Evolutionary conservation across 2,888 invertebrate genomes (phyloP).

Genomic region (Monopis laevigella): DNA sequence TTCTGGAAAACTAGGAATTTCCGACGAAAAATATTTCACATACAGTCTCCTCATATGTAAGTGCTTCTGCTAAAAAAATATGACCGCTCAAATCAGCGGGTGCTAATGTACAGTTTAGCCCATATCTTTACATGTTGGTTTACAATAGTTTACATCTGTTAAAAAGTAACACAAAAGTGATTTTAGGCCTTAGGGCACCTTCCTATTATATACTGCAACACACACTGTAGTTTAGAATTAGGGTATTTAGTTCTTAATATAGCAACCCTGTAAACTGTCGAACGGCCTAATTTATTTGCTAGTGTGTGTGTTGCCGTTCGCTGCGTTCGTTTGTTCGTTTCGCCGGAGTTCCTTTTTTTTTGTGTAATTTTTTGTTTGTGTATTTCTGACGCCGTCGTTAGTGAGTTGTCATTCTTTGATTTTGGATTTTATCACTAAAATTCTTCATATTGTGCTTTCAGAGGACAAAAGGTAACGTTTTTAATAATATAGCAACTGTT

Average conservation of each 20-base stretch:
- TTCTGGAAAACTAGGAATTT: too few relatives aligned
- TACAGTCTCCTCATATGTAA: too few relatives aligned
- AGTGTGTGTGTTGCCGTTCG: slow-evolving; percentile 26
- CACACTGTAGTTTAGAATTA: neutral
- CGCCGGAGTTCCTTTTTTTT: too few relatives aligned
- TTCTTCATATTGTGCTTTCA: slow-evolving; percentile 52
- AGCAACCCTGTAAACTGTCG: slow-evolving; percentile 26
- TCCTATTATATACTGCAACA: too few relatives aligned
- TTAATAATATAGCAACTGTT: neutral
- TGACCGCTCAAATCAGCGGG: too few relatives aligned
- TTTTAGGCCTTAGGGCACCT: too few relatives aligned
- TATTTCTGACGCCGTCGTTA: slow-evolving; percentile 58
- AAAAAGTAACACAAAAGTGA: too few relatives aligned
- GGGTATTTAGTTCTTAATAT: slow-evolving; percentile 10
- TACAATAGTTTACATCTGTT: too few relatives aligned
- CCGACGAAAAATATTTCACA: too few relatives aligned
- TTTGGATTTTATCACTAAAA: slow-evolving; percentile 64
- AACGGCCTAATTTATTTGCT: slow-evolving; percentile 7
- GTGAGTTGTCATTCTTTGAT: slow-evolving; percentile 50
- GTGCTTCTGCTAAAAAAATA: too few relatives aligned
- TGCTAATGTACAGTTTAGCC: too few relatives aligned
- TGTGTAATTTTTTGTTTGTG: slow-evolving; percentile 36
- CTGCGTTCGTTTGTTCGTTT: slow-evolving; percentile 33
- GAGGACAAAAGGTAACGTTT: slow-evolving; percentile 27
- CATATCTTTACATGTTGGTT: too few relatives aligned